Conservation (phyloP, 2,113 vertebrate species). For the Octodon degus region DNA sequence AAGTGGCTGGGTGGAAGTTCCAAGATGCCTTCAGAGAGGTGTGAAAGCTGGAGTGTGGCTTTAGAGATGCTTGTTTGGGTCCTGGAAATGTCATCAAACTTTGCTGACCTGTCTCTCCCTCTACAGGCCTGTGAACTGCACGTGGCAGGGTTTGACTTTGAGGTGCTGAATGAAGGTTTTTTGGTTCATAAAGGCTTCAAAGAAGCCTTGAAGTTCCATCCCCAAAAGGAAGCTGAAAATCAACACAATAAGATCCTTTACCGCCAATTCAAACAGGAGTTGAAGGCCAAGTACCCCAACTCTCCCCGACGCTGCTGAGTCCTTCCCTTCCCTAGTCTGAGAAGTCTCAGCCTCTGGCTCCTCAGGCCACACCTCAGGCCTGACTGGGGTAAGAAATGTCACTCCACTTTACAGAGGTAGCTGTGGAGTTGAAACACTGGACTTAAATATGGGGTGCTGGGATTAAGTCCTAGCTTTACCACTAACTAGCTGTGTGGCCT, state of each 20-base stretch:
- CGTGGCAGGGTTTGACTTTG: conserved; percentile 91
- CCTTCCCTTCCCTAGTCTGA: conserved; percentile 32
- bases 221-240: conserved; percentile 94
- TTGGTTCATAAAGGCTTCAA: conserved; percentile 95
- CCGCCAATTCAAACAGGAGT: conserved; percentile 93
- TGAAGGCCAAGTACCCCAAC: conserved; percentile 92
- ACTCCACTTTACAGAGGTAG: conserved; percentile 65
- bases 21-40: not conserved
- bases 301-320: conserved; percentile 91
- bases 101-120: conserved; percentile 47
- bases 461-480: conserved; percentile 76
- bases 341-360: conserved; percentile 63
- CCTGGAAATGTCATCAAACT: not conserved
- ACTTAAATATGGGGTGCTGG: conserved; percentile 78
- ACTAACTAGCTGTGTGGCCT: conserved; percentile 81
- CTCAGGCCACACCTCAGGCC: conserved; percentile 53
- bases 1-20: not conserved
- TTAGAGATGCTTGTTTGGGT: not conserved
- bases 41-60: not conserved
- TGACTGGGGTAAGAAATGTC: conserved; percentile 66
- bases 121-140: conserved; percentile 93
- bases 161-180: conserved; percentile 92
- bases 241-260: conserved; percentile 92
- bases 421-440: conserved; percentile 74
- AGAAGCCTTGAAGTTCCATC: conserved; percentile 92